Conservation (phyloP, 2,888 invertebrate genomes). For the Mystacides longicornis region DNA sequence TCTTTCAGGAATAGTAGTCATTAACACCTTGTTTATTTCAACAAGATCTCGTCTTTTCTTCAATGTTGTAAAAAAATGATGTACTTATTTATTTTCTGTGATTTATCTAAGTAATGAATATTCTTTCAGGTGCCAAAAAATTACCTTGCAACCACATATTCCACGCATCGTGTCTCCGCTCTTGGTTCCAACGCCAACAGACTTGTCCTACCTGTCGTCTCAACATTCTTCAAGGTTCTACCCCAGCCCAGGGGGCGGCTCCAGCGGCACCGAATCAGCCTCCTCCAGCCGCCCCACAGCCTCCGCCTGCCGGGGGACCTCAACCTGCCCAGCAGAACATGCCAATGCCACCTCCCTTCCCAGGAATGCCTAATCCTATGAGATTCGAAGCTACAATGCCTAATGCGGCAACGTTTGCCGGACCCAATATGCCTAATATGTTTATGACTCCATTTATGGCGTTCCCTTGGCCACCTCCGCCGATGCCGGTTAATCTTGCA, state of each 20-base stretch:
- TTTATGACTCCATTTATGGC: constrained; percentile 31
- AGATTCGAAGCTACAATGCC: constrained; percentile 14
- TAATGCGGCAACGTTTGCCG: background rate
- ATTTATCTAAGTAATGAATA: too few relatives aligned
- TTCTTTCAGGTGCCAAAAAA: constrained; percentile 70
- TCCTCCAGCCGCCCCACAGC: constrained; percentile 31
- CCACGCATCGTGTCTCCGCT: constrained; percentile 93
- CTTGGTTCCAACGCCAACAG: constrained; percentile 99
- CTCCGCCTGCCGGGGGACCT: constrained; percentile 29
- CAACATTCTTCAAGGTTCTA: constrained; percentile 56
- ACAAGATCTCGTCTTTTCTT: too few relatives aligned
- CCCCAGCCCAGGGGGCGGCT: constrained; percentile 39
- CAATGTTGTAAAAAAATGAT: too few relatives aligned
- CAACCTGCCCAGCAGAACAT: constrained; percentile 32
- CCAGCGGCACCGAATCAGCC: constrained; percentile 31
- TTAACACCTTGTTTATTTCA: too few relatives aligned
- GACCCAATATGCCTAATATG: constrained; percentile 30
- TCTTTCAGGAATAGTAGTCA: too few relatives aligned
- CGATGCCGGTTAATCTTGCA: constrained; percentile 67
- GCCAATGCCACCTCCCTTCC: constrained; percentile 4
- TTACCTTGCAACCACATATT: constrained; percentile 99
- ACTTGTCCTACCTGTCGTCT: constrained; percentile 98
- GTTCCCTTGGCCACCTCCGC: constrained; percentile 62
- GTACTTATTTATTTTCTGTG: too few relatives aligned
- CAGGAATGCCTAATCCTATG: background rate